Evolutionary conservation across 2,113 vertebrate species (phyloP).

Genomic region (Blennius ocellaris): DNA sequence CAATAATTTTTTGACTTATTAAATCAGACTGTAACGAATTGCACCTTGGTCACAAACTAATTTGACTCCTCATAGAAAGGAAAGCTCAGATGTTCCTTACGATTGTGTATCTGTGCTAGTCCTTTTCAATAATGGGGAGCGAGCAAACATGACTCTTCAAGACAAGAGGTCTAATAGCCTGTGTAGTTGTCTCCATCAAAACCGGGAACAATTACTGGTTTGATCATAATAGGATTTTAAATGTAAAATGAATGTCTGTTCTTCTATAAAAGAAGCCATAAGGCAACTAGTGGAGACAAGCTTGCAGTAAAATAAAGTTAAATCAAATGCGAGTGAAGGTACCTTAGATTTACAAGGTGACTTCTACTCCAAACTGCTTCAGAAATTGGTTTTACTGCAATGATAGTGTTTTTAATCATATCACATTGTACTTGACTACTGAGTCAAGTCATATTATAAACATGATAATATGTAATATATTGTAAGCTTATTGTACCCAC

Average conservation of each 20-base stretch:
- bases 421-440: background rate
- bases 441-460: background rate
- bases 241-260: background rate
- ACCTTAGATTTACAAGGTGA: too few species aligned
- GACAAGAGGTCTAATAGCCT: slow-evolving; percentile 7
- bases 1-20: too few species aligned
- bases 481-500: background rate
- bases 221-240: background rate
- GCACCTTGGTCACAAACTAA: too few species aligned
- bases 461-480: background rate
- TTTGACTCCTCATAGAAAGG: background rate
- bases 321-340: background rate
- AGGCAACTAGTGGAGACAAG: background rate
- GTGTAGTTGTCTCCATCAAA: slow-evolving; percentile 17
- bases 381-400: background rate
- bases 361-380: background rate
- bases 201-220: background rate
- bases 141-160: background rate
- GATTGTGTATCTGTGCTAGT: background rate
- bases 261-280: background rate
- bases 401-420: too few species aligned
- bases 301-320: background rate
- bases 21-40: too few species aligned
- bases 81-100: background rate
- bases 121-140: background rate